These are phyloP conservation scores for Hassar affinis DNA, from an alignment of 2,113 vertebrate genomes.

Conservation along the genomic window DNA sequence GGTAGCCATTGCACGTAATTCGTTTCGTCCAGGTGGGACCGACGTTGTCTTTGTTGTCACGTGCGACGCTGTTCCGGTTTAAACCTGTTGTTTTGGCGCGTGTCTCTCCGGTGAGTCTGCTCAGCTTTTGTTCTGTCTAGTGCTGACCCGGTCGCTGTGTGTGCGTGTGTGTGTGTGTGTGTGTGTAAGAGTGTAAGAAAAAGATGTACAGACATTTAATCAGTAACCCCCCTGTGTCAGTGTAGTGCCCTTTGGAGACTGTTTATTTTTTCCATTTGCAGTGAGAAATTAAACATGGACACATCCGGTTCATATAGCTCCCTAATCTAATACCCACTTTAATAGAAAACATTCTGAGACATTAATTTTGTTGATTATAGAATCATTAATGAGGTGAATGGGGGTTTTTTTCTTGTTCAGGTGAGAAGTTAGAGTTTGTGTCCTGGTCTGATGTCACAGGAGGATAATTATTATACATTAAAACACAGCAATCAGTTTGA, in stretches of 20 bases:
- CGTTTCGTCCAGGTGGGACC: background rate
- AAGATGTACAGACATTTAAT: background rate
- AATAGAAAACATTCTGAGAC: background rate
- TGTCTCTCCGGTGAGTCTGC: constrained; percentile 31
- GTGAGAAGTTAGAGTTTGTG: background rate
- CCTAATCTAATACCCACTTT: background rate
- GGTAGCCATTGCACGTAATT: background rate
- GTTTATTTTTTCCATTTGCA: background rate
- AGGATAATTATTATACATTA: background rate
- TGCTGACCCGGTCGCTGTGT: background rate
- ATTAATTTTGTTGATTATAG: background rate
- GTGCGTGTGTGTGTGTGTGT: background rate
- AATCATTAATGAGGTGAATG: too few species aligned
- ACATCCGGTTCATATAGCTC: background rate
- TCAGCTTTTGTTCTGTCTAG: background rate
- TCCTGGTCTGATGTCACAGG: background rate
- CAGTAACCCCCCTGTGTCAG: background rate
- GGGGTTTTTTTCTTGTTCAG: too few species aligned
- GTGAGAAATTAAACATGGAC: background rate
- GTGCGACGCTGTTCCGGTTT: constrained; percentile 4
- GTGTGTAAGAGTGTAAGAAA: background rate
- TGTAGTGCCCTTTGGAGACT: background rate
- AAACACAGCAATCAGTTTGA: background rate
- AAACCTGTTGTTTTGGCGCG: constrained; percentile 13
- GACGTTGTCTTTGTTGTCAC: constrained; percentile 1